A percentile compares a stretch with the other conserved stretches of the same genome.
phyloP scores from a whole-genome alignment of 1,140 invertebrate genomes.

The Heliothis virescens region DNA sequence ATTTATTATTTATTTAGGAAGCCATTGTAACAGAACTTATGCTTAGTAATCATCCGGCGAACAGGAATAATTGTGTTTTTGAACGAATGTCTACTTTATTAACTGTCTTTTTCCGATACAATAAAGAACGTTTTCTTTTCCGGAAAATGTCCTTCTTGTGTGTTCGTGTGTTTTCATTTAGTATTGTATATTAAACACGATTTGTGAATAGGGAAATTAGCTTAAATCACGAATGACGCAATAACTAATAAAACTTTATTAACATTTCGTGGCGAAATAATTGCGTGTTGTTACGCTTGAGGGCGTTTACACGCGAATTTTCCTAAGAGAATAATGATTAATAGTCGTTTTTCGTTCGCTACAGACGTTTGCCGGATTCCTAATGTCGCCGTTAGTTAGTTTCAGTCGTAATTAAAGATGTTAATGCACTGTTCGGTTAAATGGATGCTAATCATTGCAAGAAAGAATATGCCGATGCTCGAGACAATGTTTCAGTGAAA shows the following conservation, averaged over 20 bases:
- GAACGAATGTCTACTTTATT: too few species aligned
- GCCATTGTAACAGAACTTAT: too few species aligned
- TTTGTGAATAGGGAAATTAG: slow-evolving; percentile 10
- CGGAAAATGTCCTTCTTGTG: too few species aligned
- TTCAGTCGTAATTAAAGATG: slow-evolving; percentile 19
- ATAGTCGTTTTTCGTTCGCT: slow-evolving; percentile 31
- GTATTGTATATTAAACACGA: neutral
- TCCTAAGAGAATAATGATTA: slow-evolving; percentile 17
- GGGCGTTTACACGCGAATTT: slow-evolving; percentile 3
- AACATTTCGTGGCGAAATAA: neutral
- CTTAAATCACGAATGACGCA: neutral
- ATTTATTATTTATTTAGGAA: too few species aligned
- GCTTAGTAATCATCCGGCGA: too few species aligned
- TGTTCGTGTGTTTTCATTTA: too few species aligned
- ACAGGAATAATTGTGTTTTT: too few species aligned
- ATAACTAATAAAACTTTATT: slow-evolving; percentile 3
- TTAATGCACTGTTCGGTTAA: slow-evolving; percentile 4
- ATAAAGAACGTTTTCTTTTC: too few species aligned
- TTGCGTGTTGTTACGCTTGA: slow-evolving; percentile 36
- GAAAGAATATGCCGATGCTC: neutral
- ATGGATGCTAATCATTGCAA: neutral
- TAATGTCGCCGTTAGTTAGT: slow-evolving; percentile 10
- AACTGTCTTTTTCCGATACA: too few species aligned
- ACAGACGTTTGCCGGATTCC: slow-evolving; percentile 49
- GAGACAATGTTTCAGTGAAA: neutral